These are phyloP conservation scores for Mallotus villosus DNA, from an alignment of 2,797 vertebrate species.

Conservation along the genomic window DNA sequence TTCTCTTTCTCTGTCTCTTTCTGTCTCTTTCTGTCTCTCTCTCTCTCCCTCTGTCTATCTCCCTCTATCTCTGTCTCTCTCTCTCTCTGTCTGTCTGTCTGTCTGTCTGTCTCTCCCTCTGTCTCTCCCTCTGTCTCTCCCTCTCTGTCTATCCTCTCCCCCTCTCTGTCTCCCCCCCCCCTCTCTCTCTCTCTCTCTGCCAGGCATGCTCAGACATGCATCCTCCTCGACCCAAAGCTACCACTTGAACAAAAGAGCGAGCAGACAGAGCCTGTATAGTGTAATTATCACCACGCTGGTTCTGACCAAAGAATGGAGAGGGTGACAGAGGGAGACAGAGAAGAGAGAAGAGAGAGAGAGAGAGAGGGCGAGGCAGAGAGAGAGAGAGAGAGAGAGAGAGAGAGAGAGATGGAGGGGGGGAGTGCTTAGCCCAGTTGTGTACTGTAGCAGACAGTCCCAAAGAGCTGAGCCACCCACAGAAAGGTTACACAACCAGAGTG, in stretches of 20 bases:
- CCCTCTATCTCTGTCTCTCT: not conserved
- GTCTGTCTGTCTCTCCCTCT: not conserved
- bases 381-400: slow-evolving; percentile 1
- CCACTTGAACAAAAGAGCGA: not conserved
- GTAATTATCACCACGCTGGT: not conserved
- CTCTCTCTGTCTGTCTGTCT: not conserved
- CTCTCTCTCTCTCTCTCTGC: not conserved
- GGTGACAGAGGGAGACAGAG: not conserved
- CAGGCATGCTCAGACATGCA: not conserved
- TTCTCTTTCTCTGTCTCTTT: no score
- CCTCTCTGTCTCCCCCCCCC: not conserved
- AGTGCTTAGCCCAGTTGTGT: slow-evolving; percentile 3
- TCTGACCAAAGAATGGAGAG: not conserved
- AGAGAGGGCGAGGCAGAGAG: slow-evolving; percentile 2
- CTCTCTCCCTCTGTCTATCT: slow-evolving; percentile 11
- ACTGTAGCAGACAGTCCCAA: slow-evolving; percentile 4
- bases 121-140: slow-evolving; percentile 16
- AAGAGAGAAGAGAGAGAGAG: slow-evolving; percentile 4
- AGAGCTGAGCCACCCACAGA: slow-evolving; percentile 25
- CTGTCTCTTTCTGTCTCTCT: not conserved
- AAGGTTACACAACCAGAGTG: slow-evolving; percentile 6
- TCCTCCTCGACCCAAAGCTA: not conserved
- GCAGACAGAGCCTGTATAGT: not conserved
- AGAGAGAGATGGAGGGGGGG: not conserved
- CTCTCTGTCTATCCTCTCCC: not conserved